These are phyloP conservation scores for Trachelus tabidus DNA, from an alignment of 2,888 invertebrate species.

Conservation along the genomic window DNA sequence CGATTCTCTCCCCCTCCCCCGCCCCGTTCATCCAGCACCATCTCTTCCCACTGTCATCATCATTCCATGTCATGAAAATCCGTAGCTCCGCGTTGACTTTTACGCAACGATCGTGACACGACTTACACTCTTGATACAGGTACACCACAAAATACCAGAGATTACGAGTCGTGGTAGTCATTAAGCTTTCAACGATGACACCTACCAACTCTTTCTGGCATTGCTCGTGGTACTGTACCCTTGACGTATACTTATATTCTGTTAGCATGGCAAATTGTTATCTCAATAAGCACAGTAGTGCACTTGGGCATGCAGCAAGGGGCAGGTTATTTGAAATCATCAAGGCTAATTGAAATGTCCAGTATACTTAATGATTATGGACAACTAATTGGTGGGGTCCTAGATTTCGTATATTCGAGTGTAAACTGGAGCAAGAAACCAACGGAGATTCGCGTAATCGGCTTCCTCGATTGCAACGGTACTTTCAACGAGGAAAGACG, in stretches of 20 bases:
- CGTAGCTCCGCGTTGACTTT: background rate
- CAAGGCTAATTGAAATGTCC: background rate
- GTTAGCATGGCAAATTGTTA: background rate
- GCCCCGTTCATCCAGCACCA: background rate
- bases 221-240: background rate
- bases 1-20: constrained; percentile 14
- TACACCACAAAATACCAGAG: background rate
- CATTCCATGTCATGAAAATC: constrained; percentile 3
- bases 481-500: constrained; percentile 10
- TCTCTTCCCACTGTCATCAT: constrained; percentile 21
- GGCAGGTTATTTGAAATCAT: background rate
- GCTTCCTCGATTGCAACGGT: constrained; percentile 16
- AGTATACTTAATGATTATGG: background rate
- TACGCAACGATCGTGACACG: background rate
- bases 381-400: background rate
- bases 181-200: background rate
- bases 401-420: background rate
- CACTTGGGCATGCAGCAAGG: background rate
- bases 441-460: constrained; percentile 7
- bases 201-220: background rate
- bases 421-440: constrained; percentile 1
- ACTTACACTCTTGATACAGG: background rate
- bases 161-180: background rate
- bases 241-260: background rate
- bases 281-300: background rate